phyloP scores from a whole-genome alignment of 35 echinoderm and acorn worm species.

The Hemicentrotus pulcherrimus region DNA sequence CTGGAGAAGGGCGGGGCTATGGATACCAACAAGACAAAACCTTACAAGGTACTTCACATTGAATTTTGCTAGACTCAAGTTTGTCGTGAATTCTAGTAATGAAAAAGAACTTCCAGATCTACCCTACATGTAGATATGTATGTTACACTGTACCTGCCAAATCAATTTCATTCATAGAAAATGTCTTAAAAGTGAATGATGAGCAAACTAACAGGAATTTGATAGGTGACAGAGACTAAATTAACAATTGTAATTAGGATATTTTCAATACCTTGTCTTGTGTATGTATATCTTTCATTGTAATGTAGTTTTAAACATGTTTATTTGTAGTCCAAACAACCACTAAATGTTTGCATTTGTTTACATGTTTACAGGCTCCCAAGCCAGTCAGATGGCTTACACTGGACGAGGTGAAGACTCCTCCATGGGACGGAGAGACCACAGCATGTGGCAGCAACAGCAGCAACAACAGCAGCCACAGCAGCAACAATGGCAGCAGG shows the following conservation, averaged over 20 bases:
- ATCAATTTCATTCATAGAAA: no score
- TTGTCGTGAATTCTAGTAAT: no score
- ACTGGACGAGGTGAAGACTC: slow-evolving; percentile 60
- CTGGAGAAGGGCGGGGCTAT: slow-evolving; percentile 68
- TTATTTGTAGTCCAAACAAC: no score
- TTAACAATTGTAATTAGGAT: no score
- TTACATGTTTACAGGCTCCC: slow-evolving; percentile 38
- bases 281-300: no score
- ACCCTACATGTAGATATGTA: neutral
- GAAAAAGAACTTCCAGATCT: neutral
- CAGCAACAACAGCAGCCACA: slow-evolving; percentile 27
- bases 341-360: no score
- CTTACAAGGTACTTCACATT: slow-evolving; percentile 62
- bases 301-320: no score
- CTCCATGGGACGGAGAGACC: slow-evolving; percentile 64
- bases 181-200: no score
- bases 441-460: slow-evolving; percentile 80
- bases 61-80: no score
- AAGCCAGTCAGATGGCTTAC: slow-evolving; percentile 66
- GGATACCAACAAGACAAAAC: slow-evolving; percentile 82
- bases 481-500: slow-evolving; percentile 44
- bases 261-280: no score
- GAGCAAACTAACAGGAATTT: no score
- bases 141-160: neutral
- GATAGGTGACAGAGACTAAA: no score